These are phyloP conservation scores for Zelleria hepariella DNA, from an alignment of 2,888 invertebrate genomes.

Conservation along the genomic window DNA sequence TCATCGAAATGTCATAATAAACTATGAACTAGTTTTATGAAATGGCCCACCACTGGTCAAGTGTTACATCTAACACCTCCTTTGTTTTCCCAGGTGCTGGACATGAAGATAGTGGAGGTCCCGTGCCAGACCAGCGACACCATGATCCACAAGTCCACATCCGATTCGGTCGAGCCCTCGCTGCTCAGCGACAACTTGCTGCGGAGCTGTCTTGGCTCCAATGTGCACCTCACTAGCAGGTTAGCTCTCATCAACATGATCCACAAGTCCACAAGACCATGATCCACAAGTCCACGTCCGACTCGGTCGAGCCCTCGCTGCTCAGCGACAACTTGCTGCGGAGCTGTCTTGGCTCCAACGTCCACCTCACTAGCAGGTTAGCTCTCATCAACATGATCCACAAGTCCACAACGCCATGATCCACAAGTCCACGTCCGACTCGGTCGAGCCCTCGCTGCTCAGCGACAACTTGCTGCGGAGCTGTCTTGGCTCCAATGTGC, in stretches of 20 bases:
- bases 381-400: no score
- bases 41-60: no score
- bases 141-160: conserved; percentile 10
- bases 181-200: conserved; percentile 43
- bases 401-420: no score
- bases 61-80: not conserved
- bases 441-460: conserved; percentile 29
- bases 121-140: conserved; percentile 38
- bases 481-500: conserved; percentile 53
- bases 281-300: conserved; percentile 13
- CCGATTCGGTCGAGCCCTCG: conserved; percentile 20
- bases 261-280: no score
- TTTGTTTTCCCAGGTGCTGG: conserved; percentile 36
- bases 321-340: conserved; percentile 44
- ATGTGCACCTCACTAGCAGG: conserved; percentile 51
- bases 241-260: no score
- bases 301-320: conserved; percentile 23
- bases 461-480: conserved; percentile 41
- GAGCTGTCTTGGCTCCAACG: conserved; percentile 48
- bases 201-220: conserved; percentile 48
- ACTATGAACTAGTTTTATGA: no score
- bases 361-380: conserved; percentile 54
- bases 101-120: conserved; percentile 53
- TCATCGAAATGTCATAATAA: no score
- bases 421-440: conserved; percentile 13